Percentiles rank a stretch among this genome's conserved stretches.
Evolutionary conservation across 2,113 vertebrate genomes (phyloP).

Genomic region (Apistogramma diplotaenia): DNA sequence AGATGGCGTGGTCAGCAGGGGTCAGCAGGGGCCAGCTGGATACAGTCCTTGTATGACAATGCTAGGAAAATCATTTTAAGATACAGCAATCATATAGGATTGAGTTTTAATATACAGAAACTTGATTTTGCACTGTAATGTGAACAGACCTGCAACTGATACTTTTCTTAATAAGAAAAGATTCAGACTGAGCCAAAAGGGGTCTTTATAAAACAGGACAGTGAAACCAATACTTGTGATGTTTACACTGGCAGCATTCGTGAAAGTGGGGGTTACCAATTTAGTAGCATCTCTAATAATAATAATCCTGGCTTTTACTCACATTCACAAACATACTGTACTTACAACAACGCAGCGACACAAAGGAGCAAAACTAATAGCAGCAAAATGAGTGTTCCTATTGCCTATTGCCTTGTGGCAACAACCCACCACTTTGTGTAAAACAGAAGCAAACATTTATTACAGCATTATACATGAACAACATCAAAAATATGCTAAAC

Average conservation of each 20-base stretch:
- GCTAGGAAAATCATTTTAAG: background rate
- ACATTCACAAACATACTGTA: background rate
- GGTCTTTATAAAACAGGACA: background rate
- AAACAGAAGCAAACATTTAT: too few relatives aligned
- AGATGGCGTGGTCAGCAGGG: background rate
- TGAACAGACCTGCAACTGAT: background rate
- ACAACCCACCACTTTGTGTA: too few relatives aligned
- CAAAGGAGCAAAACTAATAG: background rate
- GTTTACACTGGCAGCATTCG: constrained; percentile 25
- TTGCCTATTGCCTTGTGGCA: constrained; percentile 39
- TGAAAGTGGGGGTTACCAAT: background rate
- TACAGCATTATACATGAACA: too few relatives aligned
- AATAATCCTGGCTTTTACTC: constrained; percentile 5
- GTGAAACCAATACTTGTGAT: background rate
- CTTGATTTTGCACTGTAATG: background rate
- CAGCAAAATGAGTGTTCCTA: background rate
- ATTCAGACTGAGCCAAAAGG: background rate
- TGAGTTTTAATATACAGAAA: background rate
- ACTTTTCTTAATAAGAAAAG: background rate
- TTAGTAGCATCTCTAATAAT: constrained; percentile 4
- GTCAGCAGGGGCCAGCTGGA: background rate
- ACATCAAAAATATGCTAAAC: too few relatives aligned
- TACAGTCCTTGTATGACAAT: background rate
- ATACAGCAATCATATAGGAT: background rate
- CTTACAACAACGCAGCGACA: constrained; percentile 1